Conservation (phyloP, 2,888 invertebrate genomes). For the Xestobium rufovillosum region DNA sequence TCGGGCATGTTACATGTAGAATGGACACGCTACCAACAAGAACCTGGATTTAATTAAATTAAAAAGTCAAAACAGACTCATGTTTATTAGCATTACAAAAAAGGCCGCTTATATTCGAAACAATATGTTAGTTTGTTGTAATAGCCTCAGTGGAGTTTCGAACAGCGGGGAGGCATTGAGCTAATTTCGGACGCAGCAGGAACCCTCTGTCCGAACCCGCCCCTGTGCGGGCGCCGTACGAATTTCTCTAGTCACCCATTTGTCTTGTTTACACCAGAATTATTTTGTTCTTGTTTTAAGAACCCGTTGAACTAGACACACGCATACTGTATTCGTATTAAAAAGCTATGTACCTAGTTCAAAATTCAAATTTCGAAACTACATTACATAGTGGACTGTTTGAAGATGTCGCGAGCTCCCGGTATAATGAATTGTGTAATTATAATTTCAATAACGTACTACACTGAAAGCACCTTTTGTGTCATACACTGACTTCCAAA, state of each 20-base stretch:
- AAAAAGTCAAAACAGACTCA: slow-evolving; percentile 35
- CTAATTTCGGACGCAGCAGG: slow-evolving; percentile 37
- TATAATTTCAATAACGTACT: too few relatives aligned
- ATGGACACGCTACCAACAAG: slow-evolving; percentile 9
- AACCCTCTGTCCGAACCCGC: slow-evolving; percentile 29
- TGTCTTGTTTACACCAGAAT: slow-evolving; percentile 23
- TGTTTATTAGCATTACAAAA: slow-evolving; percentile 33
- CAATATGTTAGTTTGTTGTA: slow-evolving; percentile 44
- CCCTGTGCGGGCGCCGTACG: slow-evolving; percentile 25
- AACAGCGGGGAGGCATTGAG: slow-evolving; percentile 37
- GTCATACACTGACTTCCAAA: too few relatives aligned
- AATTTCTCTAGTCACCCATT: slow-evolving; percentile 19
- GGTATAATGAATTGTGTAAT: too few relatives aligned
- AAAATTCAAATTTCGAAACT: too few relatives aligned
- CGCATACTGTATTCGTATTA: too few relatives aligned
- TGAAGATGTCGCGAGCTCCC: too few relatives aligned
- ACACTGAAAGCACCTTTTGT: too few relatives aligned
- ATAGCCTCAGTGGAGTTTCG: slow-evolving; percentile 32
- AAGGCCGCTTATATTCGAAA: slow-evolving; percentile 39
- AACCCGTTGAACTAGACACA: too few relatives aligned
- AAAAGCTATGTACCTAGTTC: too few relatives aligned
- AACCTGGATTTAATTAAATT: slow-evolving; percentile 34
- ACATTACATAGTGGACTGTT: too few relatives aligned
- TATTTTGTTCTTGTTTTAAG: slow-evolving; percentile 12
- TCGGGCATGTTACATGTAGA: not conserved